Evolutionary conservation across 2,113 vertebrate genomes (phyloP).

Genomic region (Ia io): DNA sequence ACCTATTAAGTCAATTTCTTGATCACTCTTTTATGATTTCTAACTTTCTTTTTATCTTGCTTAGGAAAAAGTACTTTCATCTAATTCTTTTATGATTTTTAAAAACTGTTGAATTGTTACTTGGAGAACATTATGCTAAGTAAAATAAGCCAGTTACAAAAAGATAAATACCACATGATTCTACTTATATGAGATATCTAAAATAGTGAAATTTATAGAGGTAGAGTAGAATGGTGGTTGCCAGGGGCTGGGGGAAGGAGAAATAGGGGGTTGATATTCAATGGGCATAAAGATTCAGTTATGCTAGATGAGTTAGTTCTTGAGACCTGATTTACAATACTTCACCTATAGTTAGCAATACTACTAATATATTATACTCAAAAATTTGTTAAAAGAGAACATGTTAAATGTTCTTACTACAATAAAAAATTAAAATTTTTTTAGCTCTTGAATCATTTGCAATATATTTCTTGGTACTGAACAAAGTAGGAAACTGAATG

Average conservation of each 20-base stretch:
- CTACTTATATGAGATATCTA: neutral
- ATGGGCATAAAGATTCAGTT: neutral
- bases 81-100: neutral
- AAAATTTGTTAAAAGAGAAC: neutral
- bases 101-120: neutral
- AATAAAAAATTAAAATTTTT: neutral
- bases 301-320: neutral
- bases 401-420: neutral
- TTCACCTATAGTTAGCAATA: neutral
- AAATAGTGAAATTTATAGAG: neutral
- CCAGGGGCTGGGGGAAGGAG: neutral
- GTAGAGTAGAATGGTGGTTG: neutral
- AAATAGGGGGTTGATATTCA: neutral
- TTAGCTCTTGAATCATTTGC: neutral
- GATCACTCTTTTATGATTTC: neutral
- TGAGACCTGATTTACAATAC: neutral
- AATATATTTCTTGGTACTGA: neutral
- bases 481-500: slow-evolving; percentile 13
- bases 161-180: neutral
- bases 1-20: neutral
- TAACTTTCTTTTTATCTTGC: neutral
- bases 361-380: neutral
- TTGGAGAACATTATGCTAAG: neutral
- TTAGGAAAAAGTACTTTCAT: slow-evolving; percentile 5
- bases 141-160: slow-evolving; percentile 18